phyloP scores from a whole-genome alignment of 2,888 invertebrate species.

The Agrilus cyanescens region DNA sequence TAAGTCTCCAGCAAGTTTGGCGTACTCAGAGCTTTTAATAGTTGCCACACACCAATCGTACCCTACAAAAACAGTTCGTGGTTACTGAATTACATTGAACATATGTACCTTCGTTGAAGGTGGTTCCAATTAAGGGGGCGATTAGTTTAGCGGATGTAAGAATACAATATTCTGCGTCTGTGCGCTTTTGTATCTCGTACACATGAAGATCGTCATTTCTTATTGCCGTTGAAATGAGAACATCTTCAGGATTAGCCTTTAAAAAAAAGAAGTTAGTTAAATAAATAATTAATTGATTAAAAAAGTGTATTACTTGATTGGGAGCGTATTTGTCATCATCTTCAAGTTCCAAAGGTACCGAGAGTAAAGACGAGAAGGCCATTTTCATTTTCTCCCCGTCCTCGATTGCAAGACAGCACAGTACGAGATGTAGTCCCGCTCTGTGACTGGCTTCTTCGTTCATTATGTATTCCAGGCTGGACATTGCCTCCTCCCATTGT shows the following conservation, averaged over 20 bases:
- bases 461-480: slow-evolving; percentile 97
- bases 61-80: slow-evolving; percentile 25
- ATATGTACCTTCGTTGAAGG: slow-evolving; percentile 47
- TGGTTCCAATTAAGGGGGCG: slow-evolving; percentile 67
- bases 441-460: slow-evolving; percentile 73
- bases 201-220: slow-evolving; percentile 64
- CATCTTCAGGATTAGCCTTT: slow-evolving; percentile 34
- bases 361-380: slow-evolving; percentile 80
- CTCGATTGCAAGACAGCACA: slow-evolving; percentile 80
- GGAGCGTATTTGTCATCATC: slow-evolving; percentile 62
- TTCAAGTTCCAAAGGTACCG: slow-evolving; percentile 73
- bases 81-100: not conserved
- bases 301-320: slow-evolving; percentile 25
- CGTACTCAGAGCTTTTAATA: slow-evolving; percentile 80
- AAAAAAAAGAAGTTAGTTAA: slow-evolving; percentile 5
- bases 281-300: not conserved
- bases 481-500: slow-evolving; percentile 91
- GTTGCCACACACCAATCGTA: slow-evolving; percentile 87
- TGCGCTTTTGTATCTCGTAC: slow-evolving; percentile 57
- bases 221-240: slow-evolving; percentile 47
- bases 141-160: slow-evolving; percentile 82
- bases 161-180: slow-evolving; percentile 70
- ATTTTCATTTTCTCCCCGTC: slow-evolving; percentile 89
- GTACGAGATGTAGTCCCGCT: slow-evolving; percentile 75
- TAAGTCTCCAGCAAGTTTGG: slow-evolving; percentile 71